A percentile compares a stretch with the other conserved stretches of the same genome.
Evolutionary conservation across 2,797 vertebrate species (phyloP).

Genomic region (Tapirus indicus): DNA sequence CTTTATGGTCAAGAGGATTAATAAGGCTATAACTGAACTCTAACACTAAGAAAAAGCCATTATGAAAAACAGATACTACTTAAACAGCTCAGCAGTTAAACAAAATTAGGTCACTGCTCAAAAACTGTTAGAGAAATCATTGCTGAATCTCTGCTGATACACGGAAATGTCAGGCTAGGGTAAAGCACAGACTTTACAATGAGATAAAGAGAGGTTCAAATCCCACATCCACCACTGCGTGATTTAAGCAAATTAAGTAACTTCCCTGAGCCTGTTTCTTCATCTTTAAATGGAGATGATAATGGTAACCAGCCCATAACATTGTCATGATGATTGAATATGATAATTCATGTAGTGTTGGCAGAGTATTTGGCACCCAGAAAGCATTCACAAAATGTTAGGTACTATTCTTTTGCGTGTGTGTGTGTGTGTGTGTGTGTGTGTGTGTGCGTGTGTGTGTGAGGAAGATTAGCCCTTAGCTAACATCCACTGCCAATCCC

Average conservation of each 20-base stretch:
- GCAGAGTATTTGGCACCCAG: not conserved
- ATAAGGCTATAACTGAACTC: slow-evolving; percentile 39
- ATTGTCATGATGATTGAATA: not conserved
- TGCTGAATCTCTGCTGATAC: slow-evolving; percentile 58
- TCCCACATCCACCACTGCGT: not conserved
- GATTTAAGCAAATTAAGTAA: slow-evolving; percentile 67
- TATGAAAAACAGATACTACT: slow-evolving; percentile 59
- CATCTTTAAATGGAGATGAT: slow-evolving; percentile 48
- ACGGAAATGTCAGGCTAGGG: slow-evolving; percentile 44
- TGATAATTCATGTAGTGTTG: not conserved
- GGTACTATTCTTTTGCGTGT: not conserved
- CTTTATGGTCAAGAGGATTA: not conserved
- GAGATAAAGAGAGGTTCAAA: slow-evolving; percentile 65
- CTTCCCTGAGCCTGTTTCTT: slow-evolving; percentile 45
- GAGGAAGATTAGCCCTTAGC: too few species aligned
- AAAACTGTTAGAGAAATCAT: slow-evolving; percentile 68
- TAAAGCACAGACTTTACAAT: slow-evolving; percentile 30
- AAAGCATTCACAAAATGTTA: slow-evolving; percentile 47
- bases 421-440: too few species aligned
- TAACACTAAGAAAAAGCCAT: slow-evolving; percentile 59
- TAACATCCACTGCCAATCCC: too few species aligned
- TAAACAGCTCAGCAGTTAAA: slow-evolving; percentile 64
- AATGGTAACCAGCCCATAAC: slow-evolving; percentile 5
- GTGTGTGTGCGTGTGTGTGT: too few species aligned
- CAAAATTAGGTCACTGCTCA: slow-evolving; percentile 73